Base-by-base conservation (phyloP, 2,888 invertebrate species). In the Nasonia oneida region DNA sequence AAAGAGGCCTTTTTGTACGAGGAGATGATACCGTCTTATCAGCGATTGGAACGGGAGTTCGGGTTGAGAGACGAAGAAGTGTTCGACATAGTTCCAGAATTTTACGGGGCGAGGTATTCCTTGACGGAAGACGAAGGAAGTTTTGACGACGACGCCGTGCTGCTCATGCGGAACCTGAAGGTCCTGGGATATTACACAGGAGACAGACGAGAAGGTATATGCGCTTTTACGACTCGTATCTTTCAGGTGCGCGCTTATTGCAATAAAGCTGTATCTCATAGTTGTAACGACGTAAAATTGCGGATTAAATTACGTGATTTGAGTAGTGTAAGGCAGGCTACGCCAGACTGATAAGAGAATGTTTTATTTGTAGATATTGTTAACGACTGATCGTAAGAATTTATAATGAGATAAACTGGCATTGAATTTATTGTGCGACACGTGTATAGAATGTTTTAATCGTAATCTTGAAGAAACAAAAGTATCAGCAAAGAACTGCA, bases 91-190 rank as follows among this genome's bases (percentile, higher is more conserved):
- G 47, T 47, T 10, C 73, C 73, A 3, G 73, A 94, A n/a, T 95
- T 94, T 87, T 95, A 94, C 89, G 95, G 95, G 0, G 94, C 94
- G 0, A 92, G 95, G 71, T 90, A 95, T 14, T 90, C 73, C 14
- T 23, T 73, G 42, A 47, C 37, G 37, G 37, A 73, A 23, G 81
- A 74, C 5, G 29, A 57, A 15, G 95, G 95, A 87, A 94, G 95
- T 87, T 94, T 95, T 0, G 95, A 95, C 87, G 94, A 95, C 2
- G 93, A 95, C 87, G 95, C 95, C 0, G 94, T 95, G 0, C 91
- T 95, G 6, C 89, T 95, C 6, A 93, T 95, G 89, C 95, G 95
- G 89, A 95, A 95, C 90, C 89, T 95, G 2, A 67, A 76, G 29
- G 37, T 23, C n/a, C 37, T 61, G 2, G 76, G 67, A 10, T 82